Percentiles rank a stretch among this genome's conserved stretches.
These are phyloP conservation scores for Pipistrellus pygmaeus DNA, from an alignment of 2,797 vertebrate species.

Conservation along the genomic window DNA sequence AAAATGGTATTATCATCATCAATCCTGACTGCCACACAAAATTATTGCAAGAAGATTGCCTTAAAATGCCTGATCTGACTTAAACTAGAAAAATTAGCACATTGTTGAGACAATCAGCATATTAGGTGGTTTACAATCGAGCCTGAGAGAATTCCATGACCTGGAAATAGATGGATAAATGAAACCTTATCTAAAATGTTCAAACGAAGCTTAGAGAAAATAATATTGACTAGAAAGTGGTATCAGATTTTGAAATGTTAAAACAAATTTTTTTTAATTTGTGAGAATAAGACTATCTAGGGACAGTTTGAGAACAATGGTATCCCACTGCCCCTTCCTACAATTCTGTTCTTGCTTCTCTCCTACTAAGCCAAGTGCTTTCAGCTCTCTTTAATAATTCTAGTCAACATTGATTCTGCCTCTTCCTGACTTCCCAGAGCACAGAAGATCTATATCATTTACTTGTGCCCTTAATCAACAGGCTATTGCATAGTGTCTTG, in stretches of 20 bases:
- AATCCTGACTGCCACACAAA: background rate
- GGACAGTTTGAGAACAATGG: background rate
- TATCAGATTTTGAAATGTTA: conserved; percentile 46
- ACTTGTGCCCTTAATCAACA: background rate
- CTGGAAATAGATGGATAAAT: background rate
- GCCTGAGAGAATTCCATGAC: background rate
- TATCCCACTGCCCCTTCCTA: background rate
- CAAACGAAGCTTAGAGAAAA: background rate
- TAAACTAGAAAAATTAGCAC: background rate
- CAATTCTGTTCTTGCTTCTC: background rate
- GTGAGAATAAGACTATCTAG: conserved; percentile 27
- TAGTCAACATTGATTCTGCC: background rate
- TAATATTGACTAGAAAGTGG: background rate
- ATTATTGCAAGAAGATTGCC: background rate
- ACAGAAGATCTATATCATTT: conserved; percentile 21
- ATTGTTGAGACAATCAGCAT: background rate
- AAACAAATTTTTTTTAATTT: conserved; percentile 14
- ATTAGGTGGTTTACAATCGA: background rate
- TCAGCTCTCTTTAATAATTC: background rate
- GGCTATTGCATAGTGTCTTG: background rate
- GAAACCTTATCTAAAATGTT: background rate
- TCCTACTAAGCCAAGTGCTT: background rate
- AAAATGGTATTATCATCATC: conserved; percentile 8
- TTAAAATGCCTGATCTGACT: background rate
- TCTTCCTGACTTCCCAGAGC: background rate